Evolutionary conservation across 2,797 vertebrate species (phyloP).

Genomic region (Perdix hodgsoniae): DNA sequence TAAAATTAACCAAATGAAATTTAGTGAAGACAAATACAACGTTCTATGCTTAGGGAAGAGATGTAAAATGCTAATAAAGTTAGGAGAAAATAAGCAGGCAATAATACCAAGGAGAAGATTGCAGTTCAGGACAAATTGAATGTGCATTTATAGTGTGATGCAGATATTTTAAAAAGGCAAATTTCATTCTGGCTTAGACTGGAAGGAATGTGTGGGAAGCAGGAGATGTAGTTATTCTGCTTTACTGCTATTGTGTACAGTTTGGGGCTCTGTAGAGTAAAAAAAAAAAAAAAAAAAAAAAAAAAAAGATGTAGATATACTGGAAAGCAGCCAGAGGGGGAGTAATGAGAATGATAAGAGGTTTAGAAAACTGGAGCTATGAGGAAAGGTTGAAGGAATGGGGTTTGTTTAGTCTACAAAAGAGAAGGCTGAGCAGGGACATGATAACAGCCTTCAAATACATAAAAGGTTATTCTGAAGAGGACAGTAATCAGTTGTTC

Average conservation of each 20-base stretch:
- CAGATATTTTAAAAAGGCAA: background rate
- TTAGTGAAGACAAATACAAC: background rate
- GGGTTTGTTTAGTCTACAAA: constrained; percentile 72
- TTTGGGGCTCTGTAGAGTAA: background rate
- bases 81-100: background rate
- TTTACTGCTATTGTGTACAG: background rate
- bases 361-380: constrained; percentile 49
- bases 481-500: background rate
- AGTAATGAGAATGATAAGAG: constrained; percentile 45
- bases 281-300: background rate
- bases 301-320: background rate
- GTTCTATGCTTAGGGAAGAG: background rate
- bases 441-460: constrained; percentile 41
- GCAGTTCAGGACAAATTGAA: background rate
- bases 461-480: constrained; percentile 34
- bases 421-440: constrained; percentile 33
- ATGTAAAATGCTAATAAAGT: background rate
- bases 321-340: constrained; percentile 47
- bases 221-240: background rate
- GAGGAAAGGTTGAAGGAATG: constrained; percentile 60
- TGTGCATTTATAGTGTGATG: background rate
- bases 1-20: constrained; percentile 29
- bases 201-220: background rate
- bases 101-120: background rate
- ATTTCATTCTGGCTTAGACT: background rate